Evolutionary conservation across 2,888 invertebrate genomes (phyloP), one percentile per base, ranked within the genome.

Genomic region (Gastrophysa polygoni): DNA sequence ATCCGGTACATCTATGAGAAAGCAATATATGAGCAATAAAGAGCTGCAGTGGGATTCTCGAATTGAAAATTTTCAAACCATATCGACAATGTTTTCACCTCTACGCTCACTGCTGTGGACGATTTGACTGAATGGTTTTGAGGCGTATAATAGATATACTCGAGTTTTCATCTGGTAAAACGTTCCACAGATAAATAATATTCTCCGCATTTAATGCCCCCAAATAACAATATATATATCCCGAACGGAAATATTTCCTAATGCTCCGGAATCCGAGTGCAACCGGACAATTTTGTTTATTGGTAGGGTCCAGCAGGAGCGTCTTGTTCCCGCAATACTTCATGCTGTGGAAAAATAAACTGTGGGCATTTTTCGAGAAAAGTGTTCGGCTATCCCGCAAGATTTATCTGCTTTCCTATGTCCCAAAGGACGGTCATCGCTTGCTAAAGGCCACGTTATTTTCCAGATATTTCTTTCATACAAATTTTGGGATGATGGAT

Each of bases 381-480:
- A 34, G 54, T 32, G 28, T 49, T 43, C 46, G 44, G 48, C 46
- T 59, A 51, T 52, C 47, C 21, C 32, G 18, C 29, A 28, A 57
- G 63, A 63, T 63, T 63, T 63, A 63, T 63, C 46, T 52, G 51
- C 51, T 59, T 38, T 52, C 59, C 57, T 63, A 59, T 57, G 59
- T 63, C 59, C 59, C 63, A 46, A 59, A 59, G 57, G 52, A 56
- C 57, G 63, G 63, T 63, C 63, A 63, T 59, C 63, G 52, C 47
- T 43, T 21, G 47, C 47, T 59, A 51, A 63, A 59, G 48, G 47
- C 59, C 59, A 52, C 52, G 56, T 57, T 28, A 56, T 52, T 59
- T 55, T 57, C 59, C 56, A 59, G 59, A 63, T 59, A 59, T 57
- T 57, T 59, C n/a, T 38, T 11, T 11, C 14, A 38, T 38, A 38